Conservation (phyloP, 2,888 invertebrate species). For the Caradrina clavipalpis region DNA sequence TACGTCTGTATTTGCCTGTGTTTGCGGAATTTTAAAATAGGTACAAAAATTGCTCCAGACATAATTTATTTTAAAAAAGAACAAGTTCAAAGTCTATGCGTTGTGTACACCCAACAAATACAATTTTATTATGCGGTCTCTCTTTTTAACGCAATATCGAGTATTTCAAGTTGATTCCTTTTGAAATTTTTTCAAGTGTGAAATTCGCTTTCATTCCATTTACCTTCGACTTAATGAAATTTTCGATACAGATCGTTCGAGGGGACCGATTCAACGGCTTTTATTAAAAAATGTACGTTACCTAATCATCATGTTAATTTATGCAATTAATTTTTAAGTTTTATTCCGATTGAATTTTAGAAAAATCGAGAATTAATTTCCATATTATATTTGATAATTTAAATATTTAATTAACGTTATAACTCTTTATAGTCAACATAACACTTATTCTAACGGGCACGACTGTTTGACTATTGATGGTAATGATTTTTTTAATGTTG, state of each 20-base stretch:
- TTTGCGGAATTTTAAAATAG: too few species aligned
- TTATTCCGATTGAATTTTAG: conserved; percentile 12
- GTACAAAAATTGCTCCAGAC: too few species aligned
- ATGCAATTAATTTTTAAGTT: conserved; percentile 70
- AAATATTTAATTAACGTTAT: not conserved
- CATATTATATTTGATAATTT: not conserved
- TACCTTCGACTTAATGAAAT: conserved; percentile 85
- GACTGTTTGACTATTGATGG: too few species aligned
- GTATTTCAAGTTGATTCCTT: conserved; percentile 81
- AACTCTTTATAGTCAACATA: too few species aligned
- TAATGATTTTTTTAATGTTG: too few species aligned
- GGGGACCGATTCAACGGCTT: conserved; percentile 56
- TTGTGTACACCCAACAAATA: conserved; percentile 72
- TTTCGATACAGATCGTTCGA: conserved; percentile 76
- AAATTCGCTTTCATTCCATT: conserved; percentile 85
- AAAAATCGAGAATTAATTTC: not conserved
- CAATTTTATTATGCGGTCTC: conserved; percentile 84
- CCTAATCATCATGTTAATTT: conserved; percentile 74
- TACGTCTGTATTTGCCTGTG: too few species aligned
- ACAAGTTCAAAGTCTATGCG: conserved; percentile 59
- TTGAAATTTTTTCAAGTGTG: conserved; percentile 85
- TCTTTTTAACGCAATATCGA: conserved; percentile 82
- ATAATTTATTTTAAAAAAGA: conserved; percentile 8
- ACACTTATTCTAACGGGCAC: too few species aligned
- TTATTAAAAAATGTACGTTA: conserved; percentile 68